These are phyloP conservation scores for Acanthaster planci DNA, from an alignment of 35 echinoderm and acorn worm species.

Conservation along the genomic window DNA sequence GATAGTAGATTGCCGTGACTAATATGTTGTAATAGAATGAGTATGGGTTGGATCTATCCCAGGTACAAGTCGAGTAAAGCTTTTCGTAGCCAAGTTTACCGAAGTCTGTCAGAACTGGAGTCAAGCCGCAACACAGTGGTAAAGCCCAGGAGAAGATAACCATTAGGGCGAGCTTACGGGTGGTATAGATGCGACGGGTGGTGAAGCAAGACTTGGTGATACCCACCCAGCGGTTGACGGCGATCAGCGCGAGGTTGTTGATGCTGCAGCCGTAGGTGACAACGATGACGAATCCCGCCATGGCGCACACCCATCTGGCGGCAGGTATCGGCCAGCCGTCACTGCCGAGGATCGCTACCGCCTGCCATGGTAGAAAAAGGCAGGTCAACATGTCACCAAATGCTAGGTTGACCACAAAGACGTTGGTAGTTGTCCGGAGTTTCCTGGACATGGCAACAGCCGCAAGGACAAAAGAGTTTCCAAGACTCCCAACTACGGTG, in stretches of 20 bases:
- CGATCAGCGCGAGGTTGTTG: slow-evolving; percentile 44
- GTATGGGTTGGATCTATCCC: slow-evolving; percentile 31
- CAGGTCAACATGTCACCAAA: slow-evolving; percentile 37
- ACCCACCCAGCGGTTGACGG: slow-evolving; percentile 47
- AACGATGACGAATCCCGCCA: slow-evolving; percentile 53
- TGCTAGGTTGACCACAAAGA: slow-evolving; percentile 49
- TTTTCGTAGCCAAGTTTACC: slow-evolving; percentile 53
- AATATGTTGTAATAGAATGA: slow-evolving; percentile 33
- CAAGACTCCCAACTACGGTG: slow-evolving; percentile 1
- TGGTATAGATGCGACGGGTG: slow-evolving; percentile 8
- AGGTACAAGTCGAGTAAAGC: slow-evolving; percentile 52
- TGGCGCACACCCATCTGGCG: slow-evolving; percentile 57
- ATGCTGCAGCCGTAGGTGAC: slow-evolving; percentile 46
- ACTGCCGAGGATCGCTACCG: slow-evolving; percentile 15
- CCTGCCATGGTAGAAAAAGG: slow-evolving; percentile 39
- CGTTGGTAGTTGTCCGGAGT: slow-evolving; percentile 37
- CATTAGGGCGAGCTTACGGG: slow-evolving; percentile 28
- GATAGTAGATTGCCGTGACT: slow-evolving; percentile 21
- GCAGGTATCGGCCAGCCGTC: slow-evolving; percentile 42
- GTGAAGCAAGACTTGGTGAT: slow-evolving; percentile 24
- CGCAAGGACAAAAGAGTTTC: slow-evolving; percentile 26
- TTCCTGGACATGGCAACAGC: slow-evolving; percentile 33
- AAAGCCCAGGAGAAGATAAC: slow-evolving; percentile 32
- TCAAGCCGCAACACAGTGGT: slow-evolving; percentile 15
- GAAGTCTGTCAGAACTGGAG: slow-evolving; percentile 40